Conservation (phyloP, 2,113 vertebrate genomes). For the Ivindomyrus marchei region DNA sequence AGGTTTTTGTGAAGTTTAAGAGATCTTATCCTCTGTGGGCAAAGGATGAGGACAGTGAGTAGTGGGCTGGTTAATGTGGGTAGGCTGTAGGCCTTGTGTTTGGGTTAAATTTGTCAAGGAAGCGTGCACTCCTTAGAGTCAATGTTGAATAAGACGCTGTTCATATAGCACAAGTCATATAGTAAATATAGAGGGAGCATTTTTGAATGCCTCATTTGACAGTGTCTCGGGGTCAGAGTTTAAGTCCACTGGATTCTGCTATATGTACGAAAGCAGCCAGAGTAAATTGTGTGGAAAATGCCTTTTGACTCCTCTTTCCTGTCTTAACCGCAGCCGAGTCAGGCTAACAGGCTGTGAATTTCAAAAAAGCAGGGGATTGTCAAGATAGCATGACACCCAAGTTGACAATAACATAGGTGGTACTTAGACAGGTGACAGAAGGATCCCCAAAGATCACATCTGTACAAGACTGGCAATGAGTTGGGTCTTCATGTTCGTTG, state of each 20-base stretch:
- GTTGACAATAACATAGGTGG: neutral
- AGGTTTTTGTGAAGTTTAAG: neutral
- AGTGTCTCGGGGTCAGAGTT: neutral
- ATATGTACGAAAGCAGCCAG: neutral
- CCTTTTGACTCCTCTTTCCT: neutral
- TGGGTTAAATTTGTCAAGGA: neutral
- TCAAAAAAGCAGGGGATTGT: neutral
- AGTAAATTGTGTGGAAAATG: slow-evolving; percentile 7
- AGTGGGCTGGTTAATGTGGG: neutral
- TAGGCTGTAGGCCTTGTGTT: neutral
- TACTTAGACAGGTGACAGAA: neutral
- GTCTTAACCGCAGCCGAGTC: neutral
- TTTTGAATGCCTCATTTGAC: neutral
- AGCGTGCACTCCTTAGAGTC: neutral
- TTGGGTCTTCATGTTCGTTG: neutral
- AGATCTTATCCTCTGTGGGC: neutral
- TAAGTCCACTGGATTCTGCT: neutral
- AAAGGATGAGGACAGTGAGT: neutral
- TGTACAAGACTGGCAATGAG: neutral
- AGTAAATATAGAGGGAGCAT: neutral
- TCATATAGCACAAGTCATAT: neutral
- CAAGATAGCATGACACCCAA: neutral
- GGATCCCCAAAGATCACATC: neutral
- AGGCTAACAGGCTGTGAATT: neutral
- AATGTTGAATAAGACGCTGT: neutral